Evolutionary conservation across 1,140 invertebrate genomes (phyloP), one percentile per base, ranked within the genome.

Genomic region (Drosophila miranda): DNA sequence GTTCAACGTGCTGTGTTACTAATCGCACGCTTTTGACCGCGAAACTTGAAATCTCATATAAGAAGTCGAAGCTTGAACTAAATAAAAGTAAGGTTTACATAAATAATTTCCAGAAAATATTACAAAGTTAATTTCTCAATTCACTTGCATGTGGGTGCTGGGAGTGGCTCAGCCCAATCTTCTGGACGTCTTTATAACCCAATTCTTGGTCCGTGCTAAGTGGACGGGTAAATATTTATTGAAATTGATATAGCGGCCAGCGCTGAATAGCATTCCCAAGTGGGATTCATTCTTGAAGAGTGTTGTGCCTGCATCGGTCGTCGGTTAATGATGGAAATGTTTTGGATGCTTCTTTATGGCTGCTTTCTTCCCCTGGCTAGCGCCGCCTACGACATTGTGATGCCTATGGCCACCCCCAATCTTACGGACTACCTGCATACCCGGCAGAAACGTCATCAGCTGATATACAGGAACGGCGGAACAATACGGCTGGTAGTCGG

Each of bases 401-500:
- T 26, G 0, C 56, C 81, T 13, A 23, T 50, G 9, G 48, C 60
- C 26, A 80, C 67, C 19, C 68, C 57, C n/a, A 84, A 86, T 44
- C 53, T 86, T 4, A 78, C 82, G 9, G 74, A 52, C 6, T 87
- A 62, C 56, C 14, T 87, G 9, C 74, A 68, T 9, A 34, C 38
- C 3, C 82, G 82, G 1, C 81, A 86, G 26, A 86, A 87, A 34
- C 71, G 82, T 0, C 53, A 86, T 53, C 73, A 75, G 48, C 2
- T 86, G 42, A 54, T 78, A 0, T 86, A 75, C 51, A 41, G 60
- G 14, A 81, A 87, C 48, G 82, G 82, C 13, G 82, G 64, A 9
- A 75, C 60, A 7, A 75, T 86, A 13, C 69, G 82, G 3, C 38
- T 89, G n/a, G 64, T 78, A 0, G 63, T 90, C 8, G 89, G 83